Conservation (phyloP, 1,140 invertebrate genomes). For the Oreohelix idahoensis region DNA sequence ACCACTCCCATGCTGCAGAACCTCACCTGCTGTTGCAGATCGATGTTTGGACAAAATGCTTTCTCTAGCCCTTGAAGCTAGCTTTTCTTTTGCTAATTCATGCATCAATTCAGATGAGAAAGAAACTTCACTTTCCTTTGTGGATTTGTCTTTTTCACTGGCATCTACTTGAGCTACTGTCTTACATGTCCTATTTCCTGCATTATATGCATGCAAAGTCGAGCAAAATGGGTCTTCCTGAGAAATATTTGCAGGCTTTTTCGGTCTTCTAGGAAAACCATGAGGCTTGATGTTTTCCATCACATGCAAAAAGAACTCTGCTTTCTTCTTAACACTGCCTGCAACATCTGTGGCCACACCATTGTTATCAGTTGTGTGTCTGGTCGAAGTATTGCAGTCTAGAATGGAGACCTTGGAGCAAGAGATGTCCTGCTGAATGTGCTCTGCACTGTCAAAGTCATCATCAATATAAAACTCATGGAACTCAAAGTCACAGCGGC, state of each 20-base stretch:
- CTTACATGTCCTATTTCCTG: not conserved
- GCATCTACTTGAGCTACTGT: not conserved
- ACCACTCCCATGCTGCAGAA: not conserved
- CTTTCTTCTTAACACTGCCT: not conserved
- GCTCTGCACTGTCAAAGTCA: not conserved
- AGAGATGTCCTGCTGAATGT: not conserved
- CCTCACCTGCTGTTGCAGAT: not conserved
- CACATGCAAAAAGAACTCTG: not conserved
- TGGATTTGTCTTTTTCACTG: not conserved
- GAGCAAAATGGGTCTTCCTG: not conserved
- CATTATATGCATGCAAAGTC: not conserved
- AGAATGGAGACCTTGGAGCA: not conserved
- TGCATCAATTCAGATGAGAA: not conserved
- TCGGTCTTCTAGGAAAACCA: not conserved
- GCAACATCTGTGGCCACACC: not conserved
- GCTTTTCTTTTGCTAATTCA: not conserved
- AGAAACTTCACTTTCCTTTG: not conserved
- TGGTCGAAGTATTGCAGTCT: not conserved
- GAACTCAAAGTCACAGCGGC: not conserved
- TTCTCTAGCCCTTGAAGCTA: not conserved
- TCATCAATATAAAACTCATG: constrained; percentile 12
- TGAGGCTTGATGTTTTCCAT: not conserved
- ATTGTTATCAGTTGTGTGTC: not conserved
- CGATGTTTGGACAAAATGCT: not conserved
- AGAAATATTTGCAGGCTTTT: not conserved